Percentiles rank a stretch among this genome's conserved stretches.
These are phyloP conservation scores for Pteria penguin DNA, from an alignment of 2,888 invertebrate genomes.

Conservation along the genomic window DNA sequence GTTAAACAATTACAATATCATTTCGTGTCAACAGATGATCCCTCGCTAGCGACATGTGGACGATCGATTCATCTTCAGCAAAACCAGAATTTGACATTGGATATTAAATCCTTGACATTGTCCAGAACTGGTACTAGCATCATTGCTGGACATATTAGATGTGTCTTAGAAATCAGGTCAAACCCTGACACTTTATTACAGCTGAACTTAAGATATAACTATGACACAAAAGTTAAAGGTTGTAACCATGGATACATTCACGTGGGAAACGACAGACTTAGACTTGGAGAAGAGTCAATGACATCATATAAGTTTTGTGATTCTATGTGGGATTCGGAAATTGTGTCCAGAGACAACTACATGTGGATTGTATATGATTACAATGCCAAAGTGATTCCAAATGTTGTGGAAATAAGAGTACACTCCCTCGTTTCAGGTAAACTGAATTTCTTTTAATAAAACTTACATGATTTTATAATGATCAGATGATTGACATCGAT, in stretches of 20 bases:
- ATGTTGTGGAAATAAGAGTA: conserved; percentile 25
- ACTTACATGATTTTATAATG: too few species aligned
- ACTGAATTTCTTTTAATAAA: too few species aligned
- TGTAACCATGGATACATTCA: conserved; percentile 48
- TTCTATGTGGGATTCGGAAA: conserved; percentile 43
- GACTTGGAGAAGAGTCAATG: conserved; percentile 45
- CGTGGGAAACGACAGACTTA: conserved; percentile 55
- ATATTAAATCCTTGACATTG: background rate
- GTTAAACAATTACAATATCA: too few species aligned
- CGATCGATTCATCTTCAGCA: background rate
- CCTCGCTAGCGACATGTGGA: background rate
- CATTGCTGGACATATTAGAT: background rate
- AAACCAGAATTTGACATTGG: background rate
- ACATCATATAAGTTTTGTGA: conserved; percentile 65
- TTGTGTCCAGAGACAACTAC: conserved; percentile 56
- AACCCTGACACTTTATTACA: background rate
- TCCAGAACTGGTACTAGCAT: background rate
- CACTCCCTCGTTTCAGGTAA: conserved; percentile 36
- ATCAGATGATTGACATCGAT: too few species aligned
- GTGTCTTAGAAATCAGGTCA: background rate
- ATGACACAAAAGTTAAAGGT: conserved; percentile 6
- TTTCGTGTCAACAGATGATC: too few species aligned
- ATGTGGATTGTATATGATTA: conserved; percentile 57
- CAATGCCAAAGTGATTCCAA: background rate
- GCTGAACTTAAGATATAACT: conserved; percentile 22